Evolutionary conservation across 1,140 invertebrate genomes (phyloP).

Genomic region (Hormaphis cornu): DNA sequence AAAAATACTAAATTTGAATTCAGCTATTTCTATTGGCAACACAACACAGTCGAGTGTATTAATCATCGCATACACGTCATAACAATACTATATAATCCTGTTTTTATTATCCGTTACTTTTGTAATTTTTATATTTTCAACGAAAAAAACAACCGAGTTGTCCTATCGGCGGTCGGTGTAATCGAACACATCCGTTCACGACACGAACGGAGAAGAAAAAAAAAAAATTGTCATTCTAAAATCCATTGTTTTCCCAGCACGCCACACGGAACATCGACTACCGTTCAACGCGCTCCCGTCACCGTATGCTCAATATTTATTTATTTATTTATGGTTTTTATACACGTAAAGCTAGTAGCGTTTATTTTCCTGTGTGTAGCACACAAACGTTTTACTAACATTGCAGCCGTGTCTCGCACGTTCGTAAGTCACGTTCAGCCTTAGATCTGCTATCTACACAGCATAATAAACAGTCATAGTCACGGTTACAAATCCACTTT

Average conservation of each 20-base stretch:
- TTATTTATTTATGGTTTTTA: neutral
- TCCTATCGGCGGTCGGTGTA: too few relatives aligned
- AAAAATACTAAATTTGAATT: neutral
- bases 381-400: neutral
- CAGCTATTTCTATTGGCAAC: neutral
- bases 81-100: neutral
- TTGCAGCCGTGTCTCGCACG: too few relatives aligned
- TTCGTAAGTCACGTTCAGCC: neutral
- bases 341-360: neutral
- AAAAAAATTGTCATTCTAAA: neutral
- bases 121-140: neutral
- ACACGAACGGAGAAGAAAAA: neutral
- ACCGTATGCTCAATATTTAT: neutral
- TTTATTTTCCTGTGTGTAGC: neutral
- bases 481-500: neutral
- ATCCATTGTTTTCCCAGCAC: neutral
- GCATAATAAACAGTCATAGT: neutral
- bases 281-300: neutral
- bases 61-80: too few relatives aligned
- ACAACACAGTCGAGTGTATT: neutral
- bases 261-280: neutral
- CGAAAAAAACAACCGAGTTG: neutral
- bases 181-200: slow-evolving; percentile 1
- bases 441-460: neutral
- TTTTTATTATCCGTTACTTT: neutral